Evolutionary conservation across 2,888 invertebrate genomes (phyloP), one percentile per base, ranked within the genome.

Genomic region (Pristionchus mayeri): DNA sequence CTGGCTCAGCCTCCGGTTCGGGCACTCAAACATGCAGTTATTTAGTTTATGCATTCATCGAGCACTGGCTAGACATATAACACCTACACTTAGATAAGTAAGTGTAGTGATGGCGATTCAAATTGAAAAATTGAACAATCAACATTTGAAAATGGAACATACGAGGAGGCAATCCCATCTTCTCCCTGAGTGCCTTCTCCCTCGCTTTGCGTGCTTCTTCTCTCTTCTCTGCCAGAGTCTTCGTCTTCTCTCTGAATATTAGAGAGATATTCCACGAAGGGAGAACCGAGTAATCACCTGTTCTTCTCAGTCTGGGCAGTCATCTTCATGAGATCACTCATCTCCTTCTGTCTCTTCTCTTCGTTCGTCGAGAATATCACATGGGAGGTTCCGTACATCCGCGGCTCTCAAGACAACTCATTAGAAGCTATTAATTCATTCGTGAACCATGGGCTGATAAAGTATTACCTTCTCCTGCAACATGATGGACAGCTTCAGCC

Each of bases 341-440:
- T 84, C 40, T 84, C 54, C 76, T 75, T 54, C 60, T 84, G 67
- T 27, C 84, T 34, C 27, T 50, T 84, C 44, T 84, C 84, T 52
- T 71, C 84, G 27, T 84, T 57, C 34, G 21, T 40, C 34, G 84
- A 84, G 76, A 84, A 84, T 13, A 57, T 71, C 84, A 84, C 84
- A 44, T 84, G 84, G 27, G 84, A 84, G 11, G 76, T 76, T 24
- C 84, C 84, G 57, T 84, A 84, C 67, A 84, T 50, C 3, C 84
- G 84, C 30, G 54, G 76, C n/a, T 84, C 84, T 84, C 6, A 34
- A 76, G 24, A 54, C 0, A 40, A n/a, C n/a, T 3, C 37, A 67
- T 67, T 67, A 18, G 4, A 16, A 54, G 21, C 54, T 21, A 54
- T 54, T 21, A 44, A 44, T 44, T 44, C 7, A 44, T 44, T 44